Evolutionary conservation across 2,113 vertebrate species (phyloP), one percentile per base, ranked within the genome.

Genomic region (Hoplias malabaricus): DNA sequence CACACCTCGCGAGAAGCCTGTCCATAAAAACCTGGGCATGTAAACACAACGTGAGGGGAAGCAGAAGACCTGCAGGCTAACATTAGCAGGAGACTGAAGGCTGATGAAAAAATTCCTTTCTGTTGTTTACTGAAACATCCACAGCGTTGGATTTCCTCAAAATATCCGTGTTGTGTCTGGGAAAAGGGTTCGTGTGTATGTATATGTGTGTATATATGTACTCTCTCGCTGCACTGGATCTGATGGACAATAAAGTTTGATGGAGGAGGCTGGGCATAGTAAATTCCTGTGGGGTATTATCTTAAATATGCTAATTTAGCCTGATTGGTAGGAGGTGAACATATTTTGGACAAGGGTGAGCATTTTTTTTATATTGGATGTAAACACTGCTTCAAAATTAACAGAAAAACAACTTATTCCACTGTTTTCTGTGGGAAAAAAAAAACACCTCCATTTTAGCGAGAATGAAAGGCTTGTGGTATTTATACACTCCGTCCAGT

Each of bases 221-320:
- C 70, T 70, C 75, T 80, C 57, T 61, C 62, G 59, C 62, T 68
- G 50, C 59, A 38, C 56, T 84, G 69, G 73, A 36, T 27, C 31
- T 70, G 46, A 59, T n/a, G 40, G 61, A 46, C 38, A 82, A 83
- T 84, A 78, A 84, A 83, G 73, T 48, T 65, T 70, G 74, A 79
- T 71, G 42, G 16, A 69, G 61, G 34, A 69, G 68, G 66, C 73
- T 67, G 70, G 38, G 72, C 29, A 63, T 84, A 78, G 84, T 84
- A 84, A 84, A 87, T 87, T 84, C 79, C 74, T 84, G 79, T 84
- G 10, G 76, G 70, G 40, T 81, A 80, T 83, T 83, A 82, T 81
- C 40, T 38, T 79, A 84, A 85, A 81, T 81, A 70, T 82, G 54
- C 69, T 71, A 53, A 82, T 87, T 81, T 69, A 36, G 66, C 74